Evolutionary conservation across 2,113 vertebrate genomes (phyloP).

Genomic region (Progne subis): DNA sequence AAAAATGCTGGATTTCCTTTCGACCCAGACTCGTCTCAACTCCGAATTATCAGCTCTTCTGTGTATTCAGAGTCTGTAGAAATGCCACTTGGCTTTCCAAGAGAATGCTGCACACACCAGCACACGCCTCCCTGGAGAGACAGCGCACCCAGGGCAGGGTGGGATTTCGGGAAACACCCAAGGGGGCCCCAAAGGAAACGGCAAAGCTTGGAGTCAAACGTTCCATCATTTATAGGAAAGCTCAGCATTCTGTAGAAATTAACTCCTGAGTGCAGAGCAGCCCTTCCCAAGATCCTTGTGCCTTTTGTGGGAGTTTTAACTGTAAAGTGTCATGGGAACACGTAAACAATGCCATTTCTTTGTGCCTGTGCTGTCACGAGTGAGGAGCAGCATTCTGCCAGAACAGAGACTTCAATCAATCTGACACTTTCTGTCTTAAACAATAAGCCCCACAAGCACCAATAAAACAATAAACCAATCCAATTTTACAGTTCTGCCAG

Average conservation of each 20-base stretch:
- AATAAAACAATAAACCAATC: not conserved
- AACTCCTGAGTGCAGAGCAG: not conserved
- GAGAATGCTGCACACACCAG: not conserved
- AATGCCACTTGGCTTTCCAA: not conserved
- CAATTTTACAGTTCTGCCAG: not conserved
- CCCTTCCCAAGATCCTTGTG: not conserved
- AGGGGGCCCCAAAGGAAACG: not conserved
- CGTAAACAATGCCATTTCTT: not conserved
- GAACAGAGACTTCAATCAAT: not conserved
- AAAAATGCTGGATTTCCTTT: slow-evolving; percentile 15
- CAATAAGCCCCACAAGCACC: not conserved
- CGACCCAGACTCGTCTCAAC: not conserved
- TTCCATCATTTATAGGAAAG: fast-evolving
- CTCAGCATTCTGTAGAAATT: not conserved
- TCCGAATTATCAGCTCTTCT: not conserved
- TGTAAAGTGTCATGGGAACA: not conserved
- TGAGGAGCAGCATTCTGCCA: not conserved
- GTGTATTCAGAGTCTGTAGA: not conserved
- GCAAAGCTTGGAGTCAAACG: not conserved
- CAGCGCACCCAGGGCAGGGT: too few relatives aligned
- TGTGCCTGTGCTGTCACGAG: not conserved
- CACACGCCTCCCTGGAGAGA: not conserved
- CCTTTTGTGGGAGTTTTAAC: not conserved
- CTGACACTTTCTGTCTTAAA: not conserved
- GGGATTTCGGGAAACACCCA: not conserved